Percentiles rank a stretch among this genome's conserved stretches.
Conservation (phyloP, 2,888 invertebrate species). For the Galerucella pusilla region DNA sequence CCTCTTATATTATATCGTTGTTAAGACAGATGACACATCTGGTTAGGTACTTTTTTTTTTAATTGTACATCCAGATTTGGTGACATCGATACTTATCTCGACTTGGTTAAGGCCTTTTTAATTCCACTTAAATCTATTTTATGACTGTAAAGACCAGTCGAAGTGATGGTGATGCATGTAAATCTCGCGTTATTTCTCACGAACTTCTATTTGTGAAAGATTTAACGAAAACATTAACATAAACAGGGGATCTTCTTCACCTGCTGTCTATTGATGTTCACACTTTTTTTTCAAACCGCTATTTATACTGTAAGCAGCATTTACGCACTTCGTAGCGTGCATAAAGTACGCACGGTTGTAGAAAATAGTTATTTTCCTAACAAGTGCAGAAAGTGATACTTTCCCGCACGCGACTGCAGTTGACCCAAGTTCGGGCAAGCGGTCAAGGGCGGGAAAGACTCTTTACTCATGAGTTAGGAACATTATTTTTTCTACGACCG, state of each 20-base stretch:
- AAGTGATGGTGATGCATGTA: slow-evolving; percentile 22
- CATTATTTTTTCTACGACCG: too few relatives aligned
- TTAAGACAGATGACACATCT: slow-evolving; percentile 18
- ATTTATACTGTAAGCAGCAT: too few relatives aligned
- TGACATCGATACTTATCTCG: slow-evolving; percentile 35
- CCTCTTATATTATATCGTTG: slow-evolving; percentile 17
- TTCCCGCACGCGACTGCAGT: too few relatives aligned
- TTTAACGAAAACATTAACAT: neutral
- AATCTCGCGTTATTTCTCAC: slow-evolving; percentile 15
- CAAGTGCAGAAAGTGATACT: too few relatives aligned
- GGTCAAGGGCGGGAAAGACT: too few relatives aligned
- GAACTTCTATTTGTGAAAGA: neutral
- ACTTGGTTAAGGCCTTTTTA: slow-evolving; percentile 7
- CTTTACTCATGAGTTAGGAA: too few relatives aligned
- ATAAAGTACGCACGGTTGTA: too few relatives aligned
- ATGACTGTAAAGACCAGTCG: neutral
- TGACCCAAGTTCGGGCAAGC: too few relatives aligned
- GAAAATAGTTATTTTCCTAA: too few relatives aligned
- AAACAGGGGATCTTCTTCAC: neutral
- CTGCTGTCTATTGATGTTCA: neutral
- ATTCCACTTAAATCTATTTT: slow-evolving; percentile 14
- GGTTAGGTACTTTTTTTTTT: slow-evolving; percentile 18
- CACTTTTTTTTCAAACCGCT: neutral
- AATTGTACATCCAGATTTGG: slow-evolving; percentile 31
- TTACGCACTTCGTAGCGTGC: too few relatives aligned